Base-by-base conservation (phyloP, 2,113 vertebrate species). In the Colossoma macropomum region DNA sequence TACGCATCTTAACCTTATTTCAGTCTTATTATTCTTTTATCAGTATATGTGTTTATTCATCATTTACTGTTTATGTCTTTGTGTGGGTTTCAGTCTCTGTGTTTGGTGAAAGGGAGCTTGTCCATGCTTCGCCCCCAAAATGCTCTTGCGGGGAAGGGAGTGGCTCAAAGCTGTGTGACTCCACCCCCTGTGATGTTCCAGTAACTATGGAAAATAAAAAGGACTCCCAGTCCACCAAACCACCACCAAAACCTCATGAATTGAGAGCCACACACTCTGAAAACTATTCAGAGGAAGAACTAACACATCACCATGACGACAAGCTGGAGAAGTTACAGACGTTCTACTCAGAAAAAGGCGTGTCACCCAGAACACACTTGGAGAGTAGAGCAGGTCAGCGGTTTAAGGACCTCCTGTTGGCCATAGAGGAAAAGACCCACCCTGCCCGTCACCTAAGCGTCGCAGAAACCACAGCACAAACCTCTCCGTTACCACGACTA, bases 51-150 rank as follows among this genome's bases (percentile, higher is more conserved):
- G 27, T 12, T 62, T 27, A 25, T 56, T 21, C 1, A 17, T 56
- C 21, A 56, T 23, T 56, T 8, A 52, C 17, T 8, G 25, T 21
- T 1, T 54, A 11, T 83, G 28, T 85, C 21, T 70, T 54, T 77
- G 27, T 76, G n/a, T 91, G 65, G 84, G n/a, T 77, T 92, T 78
- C 84, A 95, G 95, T 94, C 73, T 94, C 95, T 28, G 90, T 90
- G 19, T 95, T 95, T 82, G 87, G 92, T 83, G 92, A 92, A 45
- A 90, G 88, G 87, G 90, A 94, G 52, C 82, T 94, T 6, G 86
- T 95, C 75, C 84, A 83, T 62, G 86, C 84, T 50, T 90, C 90
- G 17, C 92, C 90, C 60, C 93, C 93, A 41, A 93, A 94, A 86
- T 92, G 85, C 80, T 87, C 92, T 71, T 86, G 81, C 27, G 88